Evolutionary conservation across 2,113 vertebrate species (phyloP).

Genomic region (Cephalopholis sonnerati): DNA sequence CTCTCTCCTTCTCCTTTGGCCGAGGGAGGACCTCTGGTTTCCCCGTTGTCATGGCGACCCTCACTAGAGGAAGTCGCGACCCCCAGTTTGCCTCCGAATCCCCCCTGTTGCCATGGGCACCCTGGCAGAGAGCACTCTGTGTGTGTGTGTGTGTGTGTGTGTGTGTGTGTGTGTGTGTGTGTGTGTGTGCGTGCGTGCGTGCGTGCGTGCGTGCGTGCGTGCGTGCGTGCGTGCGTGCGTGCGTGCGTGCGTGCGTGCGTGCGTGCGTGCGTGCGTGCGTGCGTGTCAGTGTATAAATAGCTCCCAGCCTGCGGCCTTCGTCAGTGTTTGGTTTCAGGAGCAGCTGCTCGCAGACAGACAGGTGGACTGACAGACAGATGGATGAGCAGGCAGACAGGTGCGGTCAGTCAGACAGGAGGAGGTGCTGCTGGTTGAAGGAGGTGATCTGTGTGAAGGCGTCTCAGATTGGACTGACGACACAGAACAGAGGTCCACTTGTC

Average conservation of each 20-base stretch:
- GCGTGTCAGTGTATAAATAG: constrained; percentile 60
- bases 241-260: no score
- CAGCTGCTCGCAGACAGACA: constrained; percentile 61
- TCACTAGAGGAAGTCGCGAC: constrained; percentile 32
- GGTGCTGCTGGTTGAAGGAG: constrained; percentile 31
- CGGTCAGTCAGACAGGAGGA: constrained; percentile 15
- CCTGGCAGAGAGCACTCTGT: constrained; percentile 35
- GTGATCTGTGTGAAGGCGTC: background rate
- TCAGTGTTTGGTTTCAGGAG: constrained; percentile 65
- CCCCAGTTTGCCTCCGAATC: constrained; percentile 44
- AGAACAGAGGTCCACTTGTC: no score
- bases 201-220: no score
- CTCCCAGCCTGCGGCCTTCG: background rate
- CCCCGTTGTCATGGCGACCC: constrained; percentile 38
- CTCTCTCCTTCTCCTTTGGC: background rate
- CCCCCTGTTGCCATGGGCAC: constrained; percentile 64
- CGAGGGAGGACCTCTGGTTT: constrained; percentile 27
- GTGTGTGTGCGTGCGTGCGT: no score
- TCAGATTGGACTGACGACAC: no score
- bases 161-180: no score
- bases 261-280: constrained; percentile 13
- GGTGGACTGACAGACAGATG: constrained; percentile 18
- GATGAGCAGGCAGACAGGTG: background rate
- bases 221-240: constrained; percentile 33
- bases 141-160: background rate